These are phyloP conservation scores for Dione juno DNA, from an alignment of 2,888 invertebrate genomes.

Conservation along the genomic window DNA sequence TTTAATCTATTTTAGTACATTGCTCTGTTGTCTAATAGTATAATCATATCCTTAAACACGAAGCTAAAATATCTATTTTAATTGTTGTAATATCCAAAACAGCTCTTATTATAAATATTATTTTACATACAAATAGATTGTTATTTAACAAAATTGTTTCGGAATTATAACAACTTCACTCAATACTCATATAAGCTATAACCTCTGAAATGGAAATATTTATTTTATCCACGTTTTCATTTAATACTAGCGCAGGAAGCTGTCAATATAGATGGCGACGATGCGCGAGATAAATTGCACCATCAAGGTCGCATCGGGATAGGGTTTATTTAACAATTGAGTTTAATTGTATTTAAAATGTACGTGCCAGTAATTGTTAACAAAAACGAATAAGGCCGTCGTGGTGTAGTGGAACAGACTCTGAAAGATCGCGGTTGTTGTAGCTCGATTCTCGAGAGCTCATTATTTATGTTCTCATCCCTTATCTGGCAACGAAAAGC, in stretches of 20 bases:
- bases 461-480: too few relatives aligned
- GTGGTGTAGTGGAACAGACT: too few relatives aligned
- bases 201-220: slow-evolving; percentile 7
- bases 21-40: too few relatives aligned
- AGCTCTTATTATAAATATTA: neutral
- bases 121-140: neutral
- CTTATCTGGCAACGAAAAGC: too few relatives aligned
- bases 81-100: neutral
- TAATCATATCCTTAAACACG: too few relatives aligned
- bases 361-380: neutral
- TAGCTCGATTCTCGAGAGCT: too few relatives aligned
- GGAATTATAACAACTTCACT: neutral
- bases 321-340: slow-evolving; percentile 10
- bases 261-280: slow-evolving; percentile 58
- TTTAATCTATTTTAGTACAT: too few relatives aligned
- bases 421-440: too few relatives aligned
- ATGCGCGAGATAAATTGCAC: slow-evolving; percentile 52
- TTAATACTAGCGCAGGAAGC: slow-evolving; percentile 55
- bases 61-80: neutral
- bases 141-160: neutral
- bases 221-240: slow-evolving; percentile 20
- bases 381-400: too few relatives aligned
- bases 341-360: neutral
- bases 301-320: slow-evolving; percentile 55
- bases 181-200: neutral